Percentiles rank a stretch among this genome's conserved stretches.
Evolutionary conservation across 2,797 vertebrate genomes (phyloP).

Genomic region (Amblyraja radiata): DNA sequence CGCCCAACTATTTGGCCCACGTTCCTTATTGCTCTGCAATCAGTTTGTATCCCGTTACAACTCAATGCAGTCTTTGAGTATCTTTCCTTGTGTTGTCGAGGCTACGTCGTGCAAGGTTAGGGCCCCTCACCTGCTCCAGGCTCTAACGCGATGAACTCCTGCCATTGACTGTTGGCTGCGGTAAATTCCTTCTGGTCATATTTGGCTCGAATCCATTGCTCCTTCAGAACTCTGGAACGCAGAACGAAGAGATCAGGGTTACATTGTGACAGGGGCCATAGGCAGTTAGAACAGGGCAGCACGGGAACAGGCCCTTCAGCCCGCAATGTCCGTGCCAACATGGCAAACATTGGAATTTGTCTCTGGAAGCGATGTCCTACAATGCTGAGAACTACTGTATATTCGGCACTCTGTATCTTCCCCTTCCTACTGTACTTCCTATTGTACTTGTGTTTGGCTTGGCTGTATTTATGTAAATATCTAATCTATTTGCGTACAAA

Average conservation of each 20-base stretch:
- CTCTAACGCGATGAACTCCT: conserved; percentile 69
- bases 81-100: neutral
- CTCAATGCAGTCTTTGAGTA: neutral
- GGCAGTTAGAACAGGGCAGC: no score
- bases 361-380: no score
- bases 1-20: neutral
- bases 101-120: neutral
- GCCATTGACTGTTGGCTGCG: conserved; percentile 58
- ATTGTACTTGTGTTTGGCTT: no score
- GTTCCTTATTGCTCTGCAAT: neutral
- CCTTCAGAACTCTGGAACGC: conserved; percentile 69
- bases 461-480: no score
- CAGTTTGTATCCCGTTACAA: neutral
- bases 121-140: conserved; percentile 25
- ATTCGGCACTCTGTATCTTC: no score
- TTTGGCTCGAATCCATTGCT: conserved; percentile 92
- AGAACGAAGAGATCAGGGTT: conserved; percentile 37
- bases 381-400: no score
- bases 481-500: no score
- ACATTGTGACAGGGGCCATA: no score
- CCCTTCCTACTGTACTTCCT: no score
- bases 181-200: conserved; percentile 82
- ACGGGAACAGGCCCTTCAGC: no score
- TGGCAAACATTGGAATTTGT: no score
- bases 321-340: no score